A percentile compares a stretch with the other conserved stretches of the same genome.
phyloP scores from a whole-genome alignment of 2,888 invertebrate species.

The Drepana falcataria region DNA sequence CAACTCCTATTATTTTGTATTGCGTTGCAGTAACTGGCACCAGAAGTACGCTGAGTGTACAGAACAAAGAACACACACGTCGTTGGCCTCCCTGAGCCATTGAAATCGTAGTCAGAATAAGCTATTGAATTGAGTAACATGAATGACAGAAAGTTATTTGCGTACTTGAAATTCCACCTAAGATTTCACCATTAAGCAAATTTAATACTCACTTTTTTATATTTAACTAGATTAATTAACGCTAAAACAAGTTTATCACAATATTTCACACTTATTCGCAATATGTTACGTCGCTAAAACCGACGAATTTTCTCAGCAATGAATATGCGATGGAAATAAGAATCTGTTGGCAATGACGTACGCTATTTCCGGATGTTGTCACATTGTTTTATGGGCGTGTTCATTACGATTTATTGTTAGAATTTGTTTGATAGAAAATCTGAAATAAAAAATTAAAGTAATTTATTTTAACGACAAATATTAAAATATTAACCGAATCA shows the following conservation, averaged over 20 bases:
- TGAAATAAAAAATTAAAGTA: too few species aligned
- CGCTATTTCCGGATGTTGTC: constrained; percentile 70
- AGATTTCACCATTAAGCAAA: constrained; percentile 34
- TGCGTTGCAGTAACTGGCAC: constrained; percentile 37
- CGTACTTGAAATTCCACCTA: constrained; percentile 48
- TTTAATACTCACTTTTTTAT: constrained; percentile 68
- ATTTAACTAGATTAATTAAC: constrained; percentile 70
- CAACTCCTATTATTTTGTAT: constrained; percentile 46
- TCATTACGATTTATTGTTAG: too few species aligned
- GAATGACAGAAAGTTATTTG: constrained; percentile 68
- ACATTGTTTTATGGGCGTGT: constrained; percentile 29
- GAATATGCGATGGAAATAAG: constrained; percentile 51
- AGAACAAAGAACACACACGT: constrained; percentile 26
- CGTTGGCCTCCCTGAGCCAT: constrained; percentile 31
- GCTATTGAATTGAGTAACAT: constrained; percentile 69
- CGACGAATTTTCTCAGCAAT: constrained; percentile 55
- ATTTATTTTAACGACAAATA: too few species aligned
- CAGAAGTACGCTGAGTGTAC: constrained; percentile 24
- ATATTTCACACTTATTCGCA: constrained; percentile 65
- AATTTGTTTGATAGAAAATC: too few species aligned
- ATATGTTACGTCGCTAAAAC: constrained; percentile 64
- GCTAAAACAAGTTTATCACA: constrained; percentile 71
- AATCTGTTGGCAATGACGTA: constrained; percentile 77
- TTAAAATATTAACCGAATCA: too few species aligned
- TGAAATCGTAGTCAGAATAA: constrained; percentile 46